Evolutionary conservation across 2,797 vertebrate genomes (phyloP).

Genomic region (Pempheris klunzingeri): DNA sequence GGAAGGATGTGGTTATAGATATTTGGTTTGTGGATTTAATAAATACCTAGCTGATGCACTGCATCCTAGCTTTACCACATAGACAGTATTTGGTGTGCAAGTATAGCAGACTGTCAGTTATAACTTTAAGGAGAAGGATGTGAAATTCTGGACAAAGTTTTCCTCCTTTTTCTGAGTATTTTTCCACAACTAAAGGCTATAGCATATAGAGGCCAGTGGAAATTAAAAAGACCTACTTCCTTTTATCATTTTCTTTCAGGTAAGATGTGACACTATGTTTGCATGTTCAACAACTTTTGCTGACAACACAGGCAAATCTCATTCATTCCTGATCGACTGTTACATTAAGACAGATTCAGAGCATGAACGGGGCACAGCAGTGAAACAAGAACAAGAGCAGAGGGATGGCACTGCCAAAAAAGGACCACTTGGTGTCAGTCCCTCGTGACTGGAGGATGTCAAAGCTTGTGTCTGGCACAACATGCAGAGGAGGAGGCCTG

Average conservation of each 20-base stretch:
- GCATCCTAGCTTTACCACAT: slow-evolving; percentile 59
- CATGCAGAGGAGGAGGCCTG: slow-evolving; percentile 19
- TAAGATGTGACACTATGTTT: slow-evolving; percentile 39
- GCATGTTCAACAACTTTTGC: slow-evolving; percentile 18
- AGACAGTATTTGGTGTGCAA: slow-evolving; percentile 72
- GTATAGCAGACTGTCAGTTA: slow-evolving; percentile 69
- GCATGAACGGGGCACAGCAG: slow-evolving; percentile 47
- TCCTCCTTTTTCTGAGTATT: slow-evolving; percentile 18
- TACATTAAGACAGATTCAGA: slow-evolving; percentile 35
- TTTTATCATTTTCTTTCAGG: slow-evolving; percentile 45
- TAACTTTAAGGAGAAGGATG: slow-evolving; percentile 39
- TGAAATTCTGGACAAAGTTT: slow-evolving; percentile 42
- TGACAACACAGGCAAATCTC: slow-evolving; percentile 17
- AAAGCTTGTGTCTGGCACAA: slow-evolving; percentile 33
- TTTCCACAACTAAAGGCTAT: slow-evolving; percentile 33
- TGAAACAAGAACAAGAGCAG: slow-evolving; percentile 41
- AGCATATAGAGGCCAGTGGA: slow-evolving; percentile 21
- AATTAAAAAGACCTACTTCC: slow-evolving; percentile 19
- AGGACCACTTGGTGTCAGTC: slow-evolving; percentile 14
- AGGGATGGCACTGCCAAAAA: slow-evolving; percentile 40
- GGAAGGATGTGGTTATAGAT: slow-evolving; percentile 66
- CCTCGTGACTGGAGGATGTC: slow-evolving; percentile 24
- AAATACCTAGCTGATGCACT: slow-evolving; percentile 65
- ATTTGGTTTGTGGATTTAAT: slow-evolving; percentile 77
- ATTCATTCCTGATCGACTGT: slow-evolving; percentile 27